Percentiles rank a stretch among this genome's conserved stretches.
Evolutionary conservation across 2,888 invertebrate genomes (phyloP).

Genomic region (Aphodius sticticus): DNA sequence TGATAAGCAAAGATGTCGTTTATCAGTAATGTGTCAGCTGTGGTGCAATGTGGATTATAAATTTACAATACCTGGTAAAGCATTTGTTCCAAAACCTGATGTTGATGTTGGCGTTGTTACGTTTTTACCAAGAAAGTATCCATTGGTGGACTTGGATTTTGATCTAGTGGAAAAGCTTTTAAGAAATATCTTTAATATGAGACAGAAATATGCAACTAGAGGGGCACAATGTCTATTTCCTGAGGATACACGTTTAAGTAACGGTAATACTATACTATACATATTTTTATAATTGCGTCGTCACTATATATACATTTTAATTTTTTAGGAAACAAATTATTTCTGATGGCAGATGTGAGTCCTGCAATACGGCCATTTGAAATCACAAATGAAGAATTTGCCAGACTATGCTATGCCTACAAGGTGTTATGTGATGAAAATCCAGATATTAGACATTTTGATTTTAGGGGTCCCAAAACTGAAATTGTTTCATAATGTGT

Average conservation of each 20-base stretch:
- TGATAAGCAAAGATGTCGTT: constrained; percentile 77
- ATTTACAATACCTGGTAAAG: constrained; percentile 87
- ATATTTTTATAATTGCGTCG: constrained; percentile 5
- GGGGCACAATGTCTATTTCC: constrained; percentile 82
- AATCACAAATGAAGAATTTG: constrained; percentile 80
- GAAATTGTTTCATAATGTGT: constrained; percentile 28
- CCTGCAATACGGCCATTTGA: constrained; percentile 74
- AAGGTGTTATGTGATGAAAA: constrained; percentile 72
- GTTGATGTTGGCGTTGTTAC: constrained; percentile 97
- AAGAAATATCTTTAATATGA: constrained; percentile 85
- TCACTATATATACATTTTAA: not conserved
- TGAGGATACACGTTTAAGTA: constrained; percentile 68
- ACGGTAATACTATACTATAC: constrained; percentile 59
- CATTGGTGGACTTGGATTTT: constrained; percentile 79
- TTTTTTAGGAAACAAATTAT: constrained; percentile 63
- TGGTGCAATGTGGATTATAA: constrained; percentile 85
- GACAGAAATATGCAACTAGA: constrained; percentile 82
- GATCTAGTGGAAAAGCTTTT: constrained; percentile 88
- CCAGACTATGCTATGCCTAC: constrained; percentile 80
- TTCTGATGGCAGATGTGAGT: constrained; percentile 75
- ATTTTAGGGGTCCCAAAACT: constrained; percentile 68
- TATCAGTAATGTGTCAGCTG: constrained; percentile 95
- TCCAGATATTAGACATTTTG: constrained; percentile 72
- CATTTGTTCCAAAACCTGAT: constrained; percentile 94
- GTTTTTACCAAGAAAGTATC: constrained; percentile 79